Base-by-base conservation (phyloP, 2,113 vertebrate species). In the Himantopus leucocephalus region DNA sequence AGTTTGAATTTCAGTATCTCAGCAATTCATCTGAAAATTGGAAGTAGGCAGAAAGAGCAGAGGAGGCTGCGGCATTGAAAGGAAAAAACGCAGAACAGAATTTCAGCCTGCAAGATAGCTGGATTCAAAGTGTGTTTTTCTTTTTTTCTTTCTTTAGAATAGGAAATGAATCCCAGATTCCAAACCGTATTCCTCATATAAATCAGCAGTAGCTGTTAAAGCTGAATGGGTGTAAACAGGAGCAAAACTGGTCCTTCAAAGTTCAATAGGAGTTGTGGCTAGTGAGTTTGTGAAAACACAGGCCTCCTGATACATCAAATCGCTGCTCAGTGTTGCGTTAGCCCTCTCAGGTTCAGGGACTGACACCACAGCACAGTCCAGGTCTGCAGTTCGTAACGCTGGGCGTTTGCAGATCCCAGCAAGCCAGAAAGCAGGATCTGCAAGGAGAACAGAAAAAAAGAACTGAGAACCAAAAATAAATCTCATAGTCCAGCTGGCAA, bases 401-500 rank as follows among this genome's bases (percentile, higher is more conserved):
- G 47, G 43, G 14, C 6, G 23, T 95, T 79, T 85, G 30, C 60
- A 92, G 85, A 87, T 41, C 17, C 41, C 47, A 72, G 59, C 2
- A 2, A 96, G 41, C 50, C 81, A 95, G 87, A 94, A 94, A 84
- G 60, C 6, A 48, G 62, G 41, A 90, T 83, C 74, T 96, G 39
- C 62, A 94, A 97, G 58, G 73, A 95, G 74, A 96, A 86, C 1
- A 24, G 29, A 1, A 59, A 35, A 34, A 90, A 60, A 87, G 55
- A 96, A 85, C 39, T 29, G 70, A 95, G 88, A 97, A 89, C 6
- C 43, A 92, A 80, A 93, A 94, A 75, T 59, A 86, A 94, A 89
- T 76, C 7, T 15, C 29, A 6, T 39, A 62, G 87, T 86, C 95
- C 90, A 95, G 32, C 94, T 98, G 97, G 97, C 97, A 94, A 93